Evolutionary conservation across 2,797 vertebrate genomes (phyloP), one percentile per base, ranked within the genome.

Genomic region (Eulemur albifrons): DNA sequence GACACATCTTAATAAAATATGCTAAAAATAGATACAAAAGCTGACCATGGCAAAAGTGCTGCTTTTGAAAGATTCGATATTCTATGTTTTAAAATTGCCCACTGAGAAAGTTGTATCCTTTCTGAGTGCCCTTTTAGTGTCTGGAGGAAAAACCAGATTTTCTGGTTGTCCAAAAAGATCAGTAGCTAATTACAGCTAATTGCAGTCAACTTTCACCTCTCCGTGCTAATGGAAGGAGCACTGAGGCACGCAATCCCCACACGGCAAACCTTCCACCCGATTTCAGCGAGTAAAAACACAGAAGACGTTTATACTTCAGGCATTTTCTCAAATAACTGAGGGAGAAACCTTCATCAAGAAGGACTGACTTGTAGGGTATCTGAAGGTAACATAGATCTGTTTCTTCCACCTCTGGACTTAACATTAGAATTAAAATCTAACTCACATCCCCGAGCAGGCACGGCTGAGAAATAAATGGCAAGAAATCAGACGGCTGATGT

Each of bases 151-250:
- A 82, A 57, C 43, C 35, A 79, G 95, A 84, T 94, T 95, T 96
- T 96, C 93, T 95, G 89, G 89, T 93, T 96, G 95, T 96, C 96
- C 93, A 86, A 76, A 97, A 96, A 95, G 93, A 96, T 97, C 91
- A 93, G 83, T 54, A n/a, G 86, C 88, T 94, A 97, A 96, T 95
- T 93, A 92, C n/a, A 95, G 75, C 93, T 94, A 93, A 95, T 94
- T 84, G 73, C 86, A 83, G 59, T 88, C 95, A 90, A 89, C 91
- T 80, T 77, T 87, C 93, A 97, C 91, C 93, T 94, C 14, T 87
- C 80, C 4, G 11, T 54, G 91, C 83, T 96, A 90, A 93, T 50
- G 91, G 93, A 90, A 81, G 75, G 82, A 81, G 81, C 70, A 43
- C 77, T 32, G 69, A 76, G 35, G 70, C 63, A 21, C 54, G 32